phyloP scores from a whole-genome alignment of 2,113 vertebrate genomes.

The Eudyptes chrysolophus region DNA sequence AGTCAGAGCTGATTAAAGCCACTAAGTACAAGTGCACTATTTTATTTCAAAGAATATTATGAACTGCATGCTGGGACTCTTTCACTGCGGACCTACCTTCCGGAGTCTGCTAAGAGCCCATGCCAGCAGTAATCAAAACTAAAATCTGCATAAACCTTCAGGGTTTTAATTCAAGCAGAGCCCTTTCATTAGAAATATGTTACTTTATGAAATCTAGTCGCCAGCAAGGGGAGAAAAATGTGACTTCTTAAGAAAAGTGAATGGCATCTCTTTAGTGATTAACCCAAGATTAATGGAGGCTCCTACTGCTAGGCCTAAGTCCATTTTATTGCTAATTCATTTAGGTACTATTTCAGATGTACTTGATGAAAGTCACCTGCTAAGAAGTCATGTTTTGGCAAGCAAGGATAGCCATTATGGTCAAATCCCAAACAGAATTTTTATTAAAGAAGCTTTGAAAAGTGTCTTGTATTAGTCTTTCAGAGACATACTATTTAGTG shows the following conservation, averaged over 20 bases:
- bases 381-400: conserved; percentile 97
- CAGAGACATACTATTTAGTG: conserved; percentile 74
- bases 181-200: conserved; percentile 99
- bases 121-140: conserved; percentile 99
- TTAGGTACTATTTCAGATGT: conserved; percentile 98
- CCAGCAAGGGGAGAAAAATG: conserved; percentile 96
- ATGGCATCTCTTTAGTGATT: conserved; percentile 99
- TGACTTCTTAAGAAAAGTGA: conserved; percentile 98
- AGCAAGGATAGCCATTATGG: conserved; percentile 90
- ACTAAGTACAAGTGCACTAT: conserved; percentile 94
- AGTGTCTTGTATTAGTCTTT: conserved; percentile 78
- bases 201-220: conserved; percentile 94
- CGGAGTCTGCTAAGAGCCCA: conserved; percentile 95
- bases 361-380: conserved; percentile 95
- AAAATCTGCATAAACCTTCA: conserved; percentile 94
- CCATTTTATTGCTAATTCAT: conserved; percentile 99
- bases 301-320: conserved; percentile 95
- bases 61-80: conserved; percentile 94
- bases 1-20: conserved; percentile 99
- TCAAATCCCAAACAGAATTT: conserved; percentile 89
- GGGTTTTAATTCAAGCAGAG: conserved; percentile 97
- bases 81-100: conserved; percentile 92
- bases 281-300: conserved; percentile 96
- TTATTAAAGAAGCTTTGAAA: conserved; percentile 85
- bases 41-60: conserved; percentile 97